Base-by-base conservation (phyloP, 1,140 invertebrate species). In the Oreohelix idahoensis region DNA sequence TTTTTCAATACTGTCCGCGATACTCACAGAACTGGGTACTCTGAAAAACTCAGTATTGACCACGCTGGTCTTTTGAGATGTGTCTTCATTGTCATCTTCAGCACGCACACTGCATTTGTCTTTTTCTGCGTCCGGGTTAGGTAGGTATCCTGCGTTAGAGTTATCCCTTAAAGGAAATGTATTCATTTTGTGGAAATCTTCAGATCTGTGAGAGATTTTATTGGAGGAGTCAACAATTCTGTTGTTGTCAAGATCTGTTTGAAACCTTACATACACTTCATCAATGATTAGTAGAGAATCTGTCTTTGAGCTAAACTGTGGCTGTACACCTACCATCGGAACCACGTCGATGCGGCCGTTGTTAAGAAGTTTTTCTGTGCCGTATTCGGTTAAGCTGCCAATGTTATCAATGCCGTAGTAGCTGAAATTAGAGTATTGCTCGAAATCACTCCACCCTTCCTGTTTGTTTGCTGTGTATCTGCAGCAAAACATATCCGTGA, bases 1-100 rank as follows among this genome's bases (percentile, higher is more conserved):
- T 15, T 83, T 83, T 36, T 83, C 85, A 29, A 87, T 79, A 71
- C 86, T 87, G 23, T 84, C 82, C 1, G 85, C 86, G 23, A 87
- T 73, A 79, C 85, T 86, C 49, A 87, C 17, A 11, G 85, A 86
- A 29, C 85, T 84, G 0, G 84, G 83, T 20, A 58, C 58, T 23
- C 76, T 84, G 78, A 86, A 86, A 53, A 84, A 71, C 39, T 84
- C 86, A 53, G 74, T 84, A 42, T 84, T 84, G 42, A 81, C 70
- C 49, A 79, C 42, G 63, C 84, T 86, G 69, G 74, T 80, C 29
- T 81, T 84, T 63, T 76, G 45, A 45, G 83, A 79, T 20, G 71
- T 73, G 75, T 53, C 39, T 35, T 15, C 36, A 53, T 49, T 32
- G 10, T 23, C 32, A 26, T 29, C 8, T 15, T 69, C 38, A 13